Evolutionary conservation across 30 jellyfish, hydroid and myxozoan species (phyloP).

Genomic region (Hydractinia echinata): DNA sequence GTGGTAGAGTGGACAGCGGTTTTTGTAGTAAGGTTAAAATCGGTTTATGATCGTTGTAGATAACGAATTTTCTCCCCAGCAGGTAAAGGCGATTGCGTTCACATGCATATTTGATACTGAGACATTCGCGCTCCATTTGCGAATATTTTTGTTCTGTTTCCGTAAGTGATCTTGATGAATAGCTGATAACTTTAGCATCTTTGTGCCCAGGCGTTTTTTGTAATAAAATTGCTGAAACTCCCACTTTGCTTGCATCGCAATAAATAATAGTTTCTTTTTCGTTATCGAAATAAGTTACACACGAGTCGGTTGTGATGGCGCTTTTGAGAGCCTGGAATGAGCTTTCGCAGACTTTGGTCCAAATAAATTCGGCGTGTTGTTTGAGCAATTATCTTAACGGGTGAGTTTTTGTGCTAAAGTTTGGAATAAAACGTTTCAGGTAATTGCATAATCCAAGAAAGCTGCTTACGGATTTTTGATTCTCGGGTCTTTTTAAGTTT

Average conservation of each 20-base stretch:
- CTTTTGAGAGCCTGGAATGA: conserved; percentile 14
- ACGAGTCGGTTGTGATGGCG: conserved; percentile 33
- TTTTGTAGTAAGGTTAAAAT: too few species aligned
- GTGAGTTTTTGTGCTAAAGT: conserved; percentile 8
- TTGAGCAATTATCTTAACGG: not conserved
- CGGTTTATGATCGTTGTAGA: too few species aligned
- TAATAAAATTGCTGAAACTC: too few species aligned
- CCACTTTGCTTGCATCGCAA: conserved; percentile 8
- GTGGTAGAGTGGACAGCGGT: too few species aligned
- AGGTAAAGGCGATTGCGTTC: too few species aligned
- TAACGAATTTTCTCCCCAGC: too few species aligned
- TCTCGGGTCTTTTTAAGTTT: not conserved
- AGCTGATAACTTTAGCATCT: not conserved
- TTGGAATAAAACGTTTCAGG: conserved; percentile 28
- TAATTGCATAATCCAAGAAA: not conserved
- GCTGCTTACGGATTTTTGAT: conserved; percentile 34
- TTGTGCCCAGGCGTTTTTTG: not conserved
- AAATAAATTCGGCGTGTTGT: conserved; percentile 24
- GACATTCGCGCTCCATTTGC: too few species aligned
- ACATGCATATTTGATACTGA: too few species aligned
- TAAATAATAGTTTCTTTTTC: conserved; percentile 14
- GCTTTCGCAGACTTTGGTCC: conserved; percentile 39
- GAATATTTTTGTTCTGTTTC: too few species aligned
- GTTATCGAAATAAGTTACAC: too few species aligned
- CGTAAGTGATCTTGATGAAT: too few species aligned